Evolutionary conservation across 2,888 invertebrate genomes (phyloP).

Genomic region (Ryuthela nishihirai): DNA sequence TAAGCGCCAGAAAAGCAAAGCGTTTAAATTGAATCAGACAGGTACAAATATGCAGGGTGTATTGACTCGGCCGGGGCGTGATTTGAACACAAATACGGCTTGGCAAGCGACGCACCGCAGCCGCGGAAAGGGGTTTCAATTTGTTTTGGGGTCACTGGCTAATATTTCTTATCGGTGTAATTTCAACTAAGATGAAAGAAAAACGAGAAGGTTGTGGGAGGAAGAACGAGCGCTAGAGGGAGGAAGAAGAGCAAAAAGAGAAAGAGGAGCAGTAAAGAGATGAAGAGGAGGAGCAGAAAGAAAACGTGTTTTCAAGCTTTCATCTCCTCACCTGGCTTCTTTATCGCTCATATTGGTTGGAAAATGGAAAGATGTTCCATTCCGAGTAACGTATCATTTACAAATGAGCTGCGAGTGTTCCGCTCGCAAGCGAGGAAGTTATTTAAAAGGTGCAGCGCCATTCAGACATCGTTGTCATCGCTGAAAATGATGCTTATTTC

Average conservation of each 20-base stretch:
- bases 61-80: slow-evolving; percentile 11
- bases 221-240: too few relatives aligned
- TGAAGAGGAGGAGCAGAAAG: not conserved
- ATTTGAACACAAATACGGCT: slow-evolving; percentile 14
- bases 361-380: slow-evolving; percentile 22
- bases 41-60: slow-evolving; percentile 20
- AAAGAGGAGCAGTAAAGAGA: too few relatives aligned
- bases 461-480: too few relatives aligned
- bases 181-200: slow-evolving; percentile 26
- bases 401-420: slow-evolving; percentile 25
- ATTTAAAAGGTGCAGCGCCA: too few relatives aligned
- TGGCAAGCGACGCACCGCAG: slow-evolving; percentile 1
- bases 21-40: slow-evolving; percentile 29
- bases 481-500: too few relatives aligned
- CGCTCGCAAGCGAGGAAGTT: too few relatives aligned
- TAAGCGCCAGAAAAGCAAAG: slow-evolving; percentile 4
- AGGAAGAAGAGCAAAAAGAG: too few relatives aligned
- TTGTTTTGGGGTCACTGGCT: slow-evolving; percentile 33
- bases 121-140: slow-evolving; percentile 19
- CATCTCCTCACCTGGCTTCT: slow-evolving; percentile 9
- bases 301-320: slow-evolving; percentile 9
- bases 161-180: slow-evolving; percentile 30
- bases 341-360: too few relatives aligned
- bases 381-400: slow-evolving; percentile 29
- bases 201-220: too few relatives aligned